A percentile compares a stretch with the other conserved stretches of the same genome.
phyloP scores from a whole-genome alignment of 2,888 invertebrate genomes.

The Thumatha senex region DNA sequence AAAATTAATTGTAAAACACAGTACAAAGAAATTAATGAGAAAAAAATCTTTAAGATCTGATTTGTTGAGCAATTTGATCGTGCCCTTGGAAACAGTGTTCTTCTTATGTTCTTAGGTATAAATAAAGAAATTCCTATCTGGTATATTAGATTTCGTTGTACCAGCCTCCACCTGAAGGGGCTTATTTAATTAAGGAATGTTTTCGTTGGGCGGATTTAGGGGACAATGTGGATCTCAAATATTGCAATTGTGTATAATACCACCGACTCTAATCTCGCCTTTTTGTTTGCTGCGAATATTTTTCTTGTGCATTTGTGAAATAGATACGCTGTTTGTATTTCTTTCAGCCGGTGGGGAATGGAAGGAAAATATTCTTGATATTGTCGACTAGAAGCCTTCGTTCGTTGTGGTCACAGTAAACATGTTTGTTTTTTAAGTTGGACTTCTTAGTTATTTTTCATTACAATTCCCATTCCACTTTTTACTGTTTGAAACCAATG shows the following conservation, averaged over 20 bases:
- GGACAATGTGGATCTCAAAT: conserved; percentile 45
- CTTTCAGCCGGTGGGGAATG: conserved; percentile 6
- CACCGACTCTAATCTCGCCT: conserved; percentile 33
- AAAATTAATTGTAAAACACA: conserved; percentile 41
- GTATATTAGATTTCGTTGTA: conserved; percentile 61
- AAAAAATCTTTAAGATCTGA: conserved; percentile 37
- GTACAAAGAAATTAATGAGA: conserved; percentile 37
- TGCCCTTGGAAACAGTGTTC: conserved; percentile 25
- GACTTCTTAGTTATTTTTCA: neutral
- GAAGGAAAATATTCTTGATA: conserved; percentile 18
- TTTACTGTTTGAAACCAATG: neutral
- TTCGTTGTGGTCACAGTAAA: neutral
- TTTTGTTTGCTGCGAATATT: conserved; percentile 34
- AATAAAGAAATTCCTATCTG: conserved; percentile 57
- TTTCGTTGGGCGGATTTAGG: conserved; percentile 46
- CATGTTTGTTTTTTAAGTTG: neutral
- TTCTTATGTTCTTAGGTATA: conserved; percentile 30
- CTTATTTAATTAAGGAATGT: conserved; percentile 71
- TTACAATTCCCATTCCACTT: too few relatives aligned
- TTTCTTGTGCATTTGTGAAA: conserved; percentile 26
- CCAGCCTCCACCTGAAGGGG: conserved; percentile 58
- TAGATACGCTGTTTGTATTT: conserved; percentile 14
- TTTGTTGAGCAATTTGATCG: conserved; percentile 35
- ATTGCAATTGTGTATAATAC: conserved; percentile 54
- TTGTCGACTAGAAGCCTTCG: conserved; percentile 1